Base-by-base conservation (phyloP, 2,797 vertebrate genomes). In the Anableps anableps region DNA sequence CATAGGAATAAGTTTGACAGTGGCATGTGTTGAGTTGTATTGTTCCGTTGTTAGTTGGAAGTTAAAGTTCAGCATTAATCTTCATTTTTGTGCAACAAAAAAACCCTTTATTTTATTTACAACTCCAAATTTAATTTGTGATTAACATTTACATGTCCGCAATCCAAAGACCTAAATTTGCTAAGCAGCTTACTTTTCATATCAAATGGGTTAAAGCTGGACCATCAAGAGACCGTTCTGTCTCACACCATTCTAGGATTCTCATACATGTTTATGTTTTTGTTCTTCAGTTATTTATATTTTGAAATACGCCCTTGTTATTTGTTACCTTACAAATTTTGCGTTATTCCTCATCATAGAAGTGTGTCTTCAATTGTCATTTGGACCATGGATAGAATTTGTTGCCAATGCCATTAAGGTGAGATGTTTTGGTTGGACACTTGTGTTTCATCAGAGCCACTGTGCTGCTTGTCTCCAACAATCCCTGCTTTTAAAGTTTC, bases 331-430 rank as follows among this genome's bases (percentile, higher is more conserved):
- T 43, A 72, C 1, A 72, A 19, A 47, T 13, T 47, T 72, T 47
- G 13, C 17, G 31, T n/a, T n/a, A n/a, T n/a, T n/a, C n/a, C n/a
- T 72, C n/a, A 72, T 48, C 70, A 72, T 13, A 29, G n/a, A 47
- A 29, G 43, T 72, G 43, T 43, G 66, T 71, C 26, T 7, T 71
- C 68, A n/a, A 9, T n/a, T n/a, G 26, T 45, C 38, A n/a, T 45
- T 41, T 71, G 68, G 68, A 47, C 41, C 68, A 14, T 71, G 68
- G 68, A 71, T 10, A 47, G 66, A 70, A 70, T 43, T 14, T 71
- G 41, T 71, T 71, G 68, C 9, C 21, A 71, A 71, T 71, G 68
- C 45, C 7, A 9, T 71, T n/a, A 71, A 45, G 68, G 68, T 71
- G 68, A 47, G 68, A 71, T 71, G 68, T 71, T 71, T n/a, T 71